Base-by-base conservation (phyloP, 1,140 invertebrate genomes). In the Dreissena polymorpha region DNA sequence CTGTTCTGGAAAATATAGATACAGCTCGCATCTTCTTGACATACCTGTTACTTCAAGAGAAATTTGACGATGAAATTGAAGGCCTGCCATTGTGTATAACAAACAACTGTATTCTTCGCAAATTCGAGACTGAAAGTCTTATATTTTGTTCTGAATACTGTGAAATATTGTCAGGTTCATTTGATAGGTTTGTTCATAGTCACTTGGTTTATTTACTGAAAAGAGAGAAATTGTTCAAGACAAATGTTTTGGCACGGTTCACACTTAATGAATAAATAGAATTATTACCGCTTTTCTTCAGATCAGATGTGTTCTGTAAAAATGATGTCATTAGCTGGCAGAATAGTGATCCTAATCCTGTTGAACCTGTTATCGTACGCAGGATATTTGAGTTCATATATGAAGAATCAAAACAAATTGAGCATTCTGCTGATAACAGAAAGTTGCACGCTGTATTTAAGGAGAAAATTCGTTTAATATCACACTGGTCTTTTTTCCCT, bases 131-230 rank as follows among this genome's bases (percentile, higher is more conserved):
- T 3, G 21, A 2, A 6, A n/a, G 16, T 60, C 57, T 10, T n/a
- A 23, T 60, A n/a, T 60, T 60, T 23, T 60, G 57, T 23, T n/a
- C 57, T 60, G 57, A 60, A 60, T 60, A 60, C 21, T 60, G 21
- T 23, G 57, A 23, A 18, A 18, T 60, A 23, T 23, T 60, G 21
- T 23, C 57, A 23, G 57, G 57, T 18, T 60, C 57, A 23, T 23
- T 23, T 18, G 57, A 60, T 23, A 60, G 21, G 21, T 60, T 60
- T 60, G 57, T 60, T n/a, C 57, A 60, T 23, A 2, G 16, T 60
- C 2, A 60, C 57, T 23, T 60, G 16, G 16, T 60, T 18, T 60
- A 18, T 60, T 60, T 60, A 10, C 21, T 60, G 3, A n/a, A 18
- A 60, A 18, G 16, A 60, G 57, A 60, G 21, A 60, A 60, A n/a